These are phyloP conservation scores for Charanyca ferruginea DNA, from an alignment of 2,888 invertebrate genomes.

Conservation along the genomic window DNA sequence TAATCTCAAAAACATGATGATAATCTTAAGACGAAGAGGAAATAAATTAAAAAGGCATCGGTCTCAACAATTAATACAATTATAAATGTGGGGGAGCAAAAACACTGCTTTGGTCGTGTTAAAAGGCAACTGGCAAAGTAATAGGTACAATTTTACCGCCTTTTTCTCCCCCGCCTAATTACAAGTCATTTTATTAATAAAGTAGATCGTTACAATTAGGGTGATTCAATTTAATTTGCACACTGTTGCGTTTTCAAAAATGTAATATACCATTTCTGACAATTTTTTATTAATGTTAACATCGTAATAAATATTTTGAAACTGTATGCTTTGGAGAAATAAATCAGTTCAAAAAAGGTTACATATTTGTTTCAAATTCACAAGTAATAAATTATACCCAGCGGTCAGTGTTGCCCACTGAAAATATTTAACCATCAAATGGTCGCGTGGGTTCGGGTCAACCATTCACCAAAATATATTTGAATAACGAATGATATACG, in stretches of 20 bases:
- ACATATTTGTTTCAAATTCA: constrained; percentile 75
- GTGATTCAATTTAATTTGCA: constrained; percentile 69
- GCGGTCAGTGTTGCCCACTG: constrained; percentile 85
- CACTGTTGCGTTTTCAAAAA: constrained; percentile 44
- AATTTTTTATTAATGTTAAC: constrained; percentile 36
- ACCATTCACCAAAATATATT: constrained; percentile 89
- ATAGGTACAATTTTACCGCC: constrained; percentile 87
- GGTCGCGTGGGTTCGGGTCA: constrained; percentile 90
- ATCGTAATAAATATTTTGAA: constrained; percentile 9
- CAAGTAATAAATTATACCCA: constrained; percentile 85
- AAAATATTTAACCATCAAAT: constrained; percentile 90
- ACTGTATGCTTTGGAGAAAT: constrained; percentile 39
- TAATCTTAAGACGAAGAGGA: constrained; percentile 56
- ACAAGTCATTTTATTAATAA: constrained; percentile 89
- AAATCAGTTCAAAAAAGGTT: constrained; percentile 63
- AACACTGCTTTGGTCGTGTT: constrained; percentile 85
- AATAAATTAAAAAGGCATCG: constrained; percentile 80
- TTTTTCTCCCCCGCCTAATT: constrained; percentile 89
- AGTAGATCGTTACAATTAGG: constrained; percentile 86
- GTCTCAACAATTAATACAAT: constrained; percentile 87
- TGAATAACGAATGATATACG: constrained; percentile 91
- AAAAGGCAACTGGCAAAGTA: constrained; percentile 78
- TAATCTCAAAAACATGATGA: constrained; percentile 63
- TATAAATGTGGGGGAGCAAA: constrained; percentile 82
- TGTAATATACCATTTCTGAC: constrained; percentile 12